Evolutionary conservation across 2,797 vertebrate species (phyloP).

Genomic region (Urophycis tenuis): DNA sequence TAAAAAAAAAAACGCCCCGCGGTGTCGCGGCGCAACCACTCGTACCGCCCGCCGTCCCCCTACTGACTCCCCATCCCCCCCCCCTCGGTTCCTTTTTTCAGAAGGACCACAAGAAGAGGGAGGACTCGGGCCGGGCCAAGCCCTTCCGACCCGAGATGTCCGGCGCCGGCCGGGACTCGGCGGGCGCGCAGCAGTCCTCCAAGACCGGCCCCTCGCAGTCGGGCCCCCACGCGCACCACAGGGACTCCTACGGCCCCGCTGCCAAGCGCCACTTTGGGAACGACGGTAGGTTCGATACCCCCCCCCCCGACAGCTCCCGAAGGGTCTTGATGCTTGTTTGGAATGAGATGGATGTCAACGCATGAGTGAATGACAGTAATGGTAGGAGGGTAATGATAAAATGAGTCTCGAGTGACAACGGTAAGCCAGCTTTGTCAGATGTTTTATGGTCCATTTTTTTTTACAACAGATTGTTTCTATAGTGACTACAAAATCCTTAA

Average conservation of each 20-base stretch:
- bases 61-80: too few relatives aligned
- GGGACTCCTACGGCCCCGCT: constrained; percentile 77
- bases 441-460: too few relatives aligned
- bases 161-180: constrained; percentile 83
- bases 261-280: constrained; percentile 91
- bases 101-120: constrained; percentile 93
- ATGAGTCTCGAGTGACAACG: background rate
- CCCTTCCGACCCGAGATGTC: constrained; percentile 84
- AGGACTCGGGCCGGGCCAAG: constrained; percentile 78
- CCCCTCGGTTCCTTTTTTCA: constrained; percentile 30
- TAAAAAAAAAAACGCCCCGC: background rate
- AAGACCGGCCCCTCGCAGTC: constrained; percentile 71
- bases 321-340: too few relatives aligned
- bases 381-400: too few relatives aligned
- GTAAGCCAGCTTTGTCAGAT: background rate
- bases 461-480: too few relatives aligned
- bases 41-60: too few relatives aligned
- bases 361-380: too few relatives aligned
- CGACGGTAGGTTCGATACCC: constrained; percentile 58
- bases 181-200: constrained; percentile 72
- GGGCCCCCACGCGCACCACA: constrained; percentile 80
- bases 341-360: background rate
- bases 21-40: too few relatives aligned
- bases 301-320: too few relatives aligned
- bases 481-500: too few relatives aligned